Evolutionary conservation across 2,888 invertebrate genomes (phyloP).

Genomic region (Galerucella calmariensis): DNA sequence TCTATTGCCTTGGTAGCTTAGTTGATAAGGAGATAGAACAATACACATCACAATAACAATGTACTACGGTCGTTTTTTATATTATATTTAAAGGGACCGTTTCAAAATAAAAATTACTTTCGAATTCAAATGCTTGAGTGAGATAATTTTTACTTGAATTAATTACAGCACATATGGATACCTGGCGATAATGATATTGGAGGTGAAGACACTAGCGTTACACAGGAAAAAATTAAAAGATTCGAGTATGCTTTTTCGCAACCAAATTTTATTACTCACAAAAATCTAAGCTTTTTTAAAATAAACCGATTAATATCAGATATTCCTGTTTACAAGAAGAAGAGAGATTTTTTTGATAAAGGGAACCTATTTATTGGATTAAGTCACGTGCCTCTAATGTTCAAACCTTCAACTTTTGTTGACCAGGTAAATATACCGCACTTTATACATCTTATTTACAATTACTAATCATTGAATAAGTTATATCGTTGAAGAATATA

Average conservation of each 20-base stretch:
- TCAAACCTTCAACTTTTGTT: constrained; percentile 67
- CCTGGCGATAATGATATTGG: constrained; percentile 99
- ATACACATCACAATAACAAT: no score
- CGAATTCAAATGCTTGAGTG: not conserved
- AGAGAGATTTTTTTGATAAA: constrained; percentile 61
- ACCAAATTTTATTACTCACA: constrained; percentile 71
- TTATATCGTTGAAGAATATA: no score
- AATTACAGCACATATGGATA: constrained; percentile 79
- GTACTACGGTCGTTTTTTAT: no score
- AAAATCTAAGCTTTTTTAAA: constrained; percentile 78
- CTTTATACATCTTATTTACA: not conserved
- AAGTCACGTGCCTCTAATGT: constrained; percentile 79
- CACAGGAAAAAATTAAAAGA: constrained; percentile 75
- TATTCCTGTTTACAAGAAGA: constrained; percentile 69
- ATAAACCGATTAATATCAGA: constrained; percentile 76
- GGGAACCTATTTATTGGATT: constrained; percentile 73
- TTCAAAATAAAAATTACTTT: no score
- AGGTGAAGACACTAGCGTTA: constrained; percentile 82
- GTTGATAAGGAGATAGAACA: no score
- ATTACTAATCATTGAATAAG: not conserved
- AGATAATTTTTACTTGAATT: constrained; percentile 7
- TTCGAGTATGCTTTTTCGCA: constrained; percentile 82
- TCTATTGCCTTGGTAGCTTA: no score
- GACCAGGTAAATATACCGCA: constrained; percentile 63
- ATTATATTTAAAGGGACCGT: no score